Evolutionary conservation across 2,113 vertebrate genomes (phyloP).

Genomic region (Capreolus pygargus): DNA sequence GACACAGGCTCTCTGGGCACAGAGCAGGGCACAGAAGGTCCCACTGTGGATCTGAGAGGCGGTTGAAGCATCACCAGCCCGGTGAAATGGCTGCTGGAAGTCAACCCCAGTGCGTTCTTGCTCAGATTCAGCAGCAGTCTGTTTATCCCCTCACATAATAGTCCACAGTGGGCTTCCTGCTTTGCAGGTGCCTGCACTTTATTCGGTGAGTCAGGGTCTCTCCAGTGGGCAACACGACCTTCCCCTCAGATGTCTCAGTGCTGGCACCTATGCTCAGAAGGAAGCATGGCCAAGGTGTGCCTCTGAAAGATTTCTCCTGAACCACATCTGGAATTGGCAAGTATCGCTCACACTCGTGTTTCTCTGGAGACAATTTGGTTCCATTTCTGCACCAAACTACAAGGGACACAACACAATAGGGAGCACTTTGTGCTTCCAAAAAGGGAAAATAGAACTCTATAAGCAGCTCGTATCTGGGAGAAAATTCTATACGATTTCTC

Average conservation of each 20-base stretch:
- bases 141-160: not conserved
- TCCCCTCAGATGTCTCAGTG: not conserved
- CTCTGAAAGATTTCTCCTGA: not conserved
- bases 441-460: not conserved
- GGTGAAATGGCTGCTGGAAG: not conserved
- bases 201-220: not conserved
- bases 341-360: not conserved
- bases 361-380: not conserved
- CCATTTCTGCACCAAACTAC: not conserved
- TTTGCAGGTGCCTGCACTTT: not conserved
- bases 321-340: not conserved
- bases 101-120: not conserved
- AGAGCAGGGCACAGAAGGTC: not conserved
- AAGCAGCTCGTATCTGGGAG: not conserved
- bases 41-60: accelerated
- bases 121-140: not conserved
- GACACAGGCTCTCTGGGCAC: too few relatives aligned
- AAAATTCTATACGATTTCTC: not conserved
- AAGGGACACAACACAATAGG: accelerated
- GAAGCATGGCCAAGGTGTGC: accelerated
- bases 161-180: not conserved
- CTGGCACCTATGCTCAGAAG: not conserved
- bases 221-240: not conserved
- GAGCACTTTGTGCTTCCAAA: not conserved
- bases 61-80: not conserved